These are phyloP conservation scores for Macaria liturata DNA, from an alignment of 2,888 invertebrate species.

Conservation along the genomic window DNA sequence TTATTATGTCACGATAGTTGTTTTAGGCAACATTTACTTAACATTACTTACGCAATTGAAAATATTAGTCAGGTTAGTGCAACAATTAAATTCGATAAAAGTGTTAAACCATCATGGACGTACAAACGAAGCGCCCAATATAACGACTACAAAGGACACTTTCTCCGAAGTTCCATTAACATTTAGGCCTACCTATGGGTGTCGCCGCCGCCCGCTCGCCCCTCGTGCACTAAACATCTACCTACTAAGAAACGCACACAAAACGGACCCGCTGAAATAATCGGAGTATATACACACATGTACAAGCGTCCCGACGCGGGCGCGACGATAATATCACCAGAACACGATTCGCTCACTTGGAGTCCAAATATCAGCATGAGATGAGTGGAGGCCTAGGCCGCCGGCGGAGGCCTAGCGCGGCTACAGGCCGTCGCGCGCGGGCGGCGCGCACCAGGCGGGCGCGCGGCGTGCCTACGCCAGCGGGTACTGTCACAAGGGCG, in stretches of 20 bases:
- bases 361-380: constrained; percentile 74
- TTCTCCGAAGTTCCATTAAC: constrained; percentile 62
- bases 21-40: constrained; percentile 51
- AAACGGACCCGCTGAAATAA: constrained; percentile 57
- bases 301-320: constrained; percentile 53
- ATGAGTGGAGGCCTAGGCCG: constrained; percentile 35
- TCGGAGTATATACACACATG: constrained; percentile 71
- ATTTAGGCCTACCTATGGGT: constrained; percentile 66
- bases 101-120: constrained; percentile 51
- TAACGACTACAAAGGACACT: constrained; percentile 69
- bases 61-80: constrained; percentile 5
- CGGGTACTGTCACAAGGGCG: constrained; percentile 96
- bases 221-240: constrained; percentile 63
- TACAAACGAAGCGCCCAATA: constrained; percentile 53
- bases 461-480: constrained; percentile 88
- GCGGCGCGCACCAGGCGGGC: constrained; percentile 55
- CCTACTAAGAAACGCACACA: constrained; percentile 69
- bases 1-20: constrained; percentile 54
- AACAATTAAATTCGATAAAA: constrained; percentile 26
- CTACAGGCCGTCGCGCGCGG: constrained; percentile 48
- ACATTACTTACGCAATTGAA: constrained; percentile 5
- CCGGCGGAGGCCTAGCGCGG: constrained; percentile 21
- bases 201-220: constrained; percentile 56
- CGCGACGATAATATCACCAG: constrained; percentile 63
- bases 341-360: constrained; percentile 78